Conservation (phyloP, 1,140 invertebrate species). For the Pristionchus pacificus region DNA sequence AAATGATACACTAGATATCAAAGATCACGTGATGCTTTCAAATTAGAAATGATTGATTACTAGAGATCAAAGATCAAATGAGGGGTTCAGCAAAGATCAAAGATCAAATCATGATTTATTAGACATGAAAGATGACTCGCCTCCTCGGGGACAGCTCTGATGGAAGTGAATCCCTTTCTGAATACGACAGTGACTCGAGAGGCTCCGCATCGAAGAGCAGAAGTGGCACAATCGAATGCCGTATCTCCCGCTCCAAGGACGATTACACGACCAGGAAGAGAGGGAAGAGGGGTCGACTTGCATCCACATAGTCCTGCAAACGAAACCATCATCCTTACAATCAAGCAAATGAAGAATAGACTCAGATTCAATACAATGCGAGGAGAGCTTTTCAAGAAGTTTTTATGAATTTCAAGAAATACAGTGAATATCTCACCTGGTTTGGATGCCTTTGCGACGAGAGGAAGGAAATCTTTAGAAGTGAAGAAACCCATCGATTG, state of each 20-base stretch:
- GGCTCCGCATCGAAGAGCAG: conserved; percentile 88
- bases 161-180: conserved; percentile 82
- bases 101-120: background rate
- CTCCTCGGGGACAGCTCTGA: conserved; percentile 93
- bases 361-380: background rate
- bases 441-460: conserved; percentile 81
- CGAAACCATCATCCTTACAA: too few species aligned
- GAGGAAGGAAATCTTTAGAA: conserved; percentile 86
- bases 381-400: background rate
- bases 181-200: conserved; percentile 86
- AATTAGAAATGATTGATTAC: too few species aligned
- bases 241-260: conserved; percentile 95
- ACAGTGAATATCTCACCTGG: conserved; percentile 63
- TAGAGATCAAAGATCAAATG: conserved; percentile 6
- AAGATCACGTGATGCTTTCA: conserved; percentile 3
- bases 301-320: conserved; percentile 79
- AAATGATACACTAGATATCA: conserved; percentile 2
- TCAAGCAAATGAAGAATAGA: conserved; percentile 13
- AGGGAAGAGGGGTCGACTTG: conserved; percentile 68
- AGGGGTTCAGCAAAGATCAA: background rate
- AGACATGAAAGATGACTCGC: too few species aligned
- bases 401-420: background rate
- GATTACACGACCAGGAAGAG: conserved; percentile 78
- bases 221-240: conserved; percentile 97
- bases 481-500: conserved; percentile 83